Evolutionary conservation across 2,113 vertebrate species (phyloP).

Genomic region (Trematocara marginatum): DNA sequence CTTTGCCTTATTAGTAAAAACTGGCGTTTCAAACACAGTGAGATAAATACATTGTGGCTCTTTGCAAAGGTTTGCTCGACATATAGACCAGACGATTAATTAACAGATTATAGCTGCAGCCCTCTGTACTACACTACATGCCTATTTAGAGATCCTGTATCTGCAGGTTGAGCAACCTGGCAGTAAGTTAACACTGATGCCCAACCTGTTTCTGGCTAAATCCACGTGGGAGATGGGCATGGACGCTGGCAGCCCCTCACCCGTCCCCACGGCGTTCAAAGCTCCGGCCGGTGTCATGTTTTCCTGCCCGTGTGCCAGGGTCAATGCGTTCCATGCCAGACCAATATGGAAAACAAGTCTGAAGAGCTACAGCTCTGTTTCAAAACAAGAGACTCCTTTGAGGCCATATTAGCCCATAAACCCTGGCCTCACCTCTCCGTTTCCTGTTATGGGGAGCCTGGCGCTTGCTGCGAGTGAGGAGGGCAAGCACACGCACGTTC

Average conservation of each 20-base stretch:
- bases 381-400: slow-evolving; percentile 67
- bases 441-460: slow-evolving; percentile 66
- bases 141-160: not conserved
- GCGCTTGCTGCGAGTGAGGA: not conserved
- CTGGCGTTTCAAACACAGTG: not conserved
- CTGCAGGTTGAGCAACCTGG: not conserved
- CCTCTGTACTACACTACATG: not conserved
- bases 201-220: slow-evolving; percentile 15
- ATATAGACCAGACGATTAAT: not conserved
- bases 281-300: slow-evolving; percentile 56
- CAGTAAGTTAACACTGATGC: not conserved
- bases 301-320: slow-evolving; percentile 67
- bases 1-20: not conserved
- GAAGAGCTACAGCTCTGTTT: slow-evolving; percentile 63
- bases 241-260: slow-evolving; percentile 10
- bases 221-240: not conserved
- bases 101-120: not conserved
- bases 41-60: not conserved
- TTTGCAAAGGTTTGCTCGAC: not conserved
- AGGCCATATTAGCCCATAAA: slow-evolving; percentile 59
- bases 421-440: slow-evolving; percentile 63
- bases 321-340: slow-evolving; percentile 57
- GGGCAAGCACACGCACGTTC: not conserved
- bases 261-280: slow-evolving; percentile 46
- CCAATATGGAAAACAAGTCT: slow-evolving; percentile 60